Evolutionary conservation across 1,140 invertebrate genomes (phyloP).

Genomic region (Triops longicaudatus): DNA sequence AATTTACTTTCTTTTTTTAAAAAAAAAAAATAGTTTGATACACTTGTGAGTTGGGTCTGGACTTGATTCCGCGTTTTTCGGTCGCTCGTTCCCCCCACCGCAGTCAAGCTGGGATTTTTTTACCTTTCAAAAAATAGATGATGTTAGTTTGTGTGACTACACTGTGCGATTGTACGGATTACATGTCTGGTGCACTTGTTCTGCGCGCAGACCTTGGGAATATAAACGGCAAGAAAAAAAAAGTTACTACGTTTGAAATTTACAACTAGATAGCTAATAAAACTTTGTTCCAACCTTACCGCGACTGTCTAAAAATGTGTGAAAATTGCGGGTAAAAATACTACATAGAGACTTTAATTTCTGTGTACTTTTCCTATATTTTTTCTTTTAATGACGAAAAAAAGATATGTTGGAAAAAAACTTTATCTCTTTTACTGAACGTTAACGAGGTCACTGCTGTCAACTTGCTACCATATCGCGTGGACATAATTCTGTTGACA

Average conservation of each 20-base stretch:
- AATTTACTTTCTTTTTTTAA: too few species aligned
- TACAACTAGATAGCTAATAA: too few species aligned
- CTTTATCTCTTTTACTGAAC: neutral
- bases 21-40: too few species aligned
- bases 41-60: neutral
- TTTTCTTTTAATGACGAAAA: too few species aligned
- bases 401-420: too few species aligned
- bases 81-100: neutral
- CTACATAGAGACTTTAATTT: too few species aligned
- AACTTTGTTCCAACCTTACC: too few species aligned
- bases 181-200: neutral
- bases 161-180: neutral
- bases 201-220: neutral
- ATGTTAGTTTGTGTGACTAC: neutral
- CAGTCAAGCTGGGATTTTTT: neutral
- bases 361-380: too few species aligned
- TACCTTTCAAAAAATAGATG: neutral
- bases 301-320: too few species aligned
- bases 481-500: conserved; percentile 12
- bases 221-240: too few species aligned
- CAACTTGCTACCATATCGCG: neutral
- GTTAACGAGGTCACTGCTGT: conserved; percentile 1
- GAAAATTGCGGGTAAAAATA: too few species aligned
- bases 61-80: neutral
- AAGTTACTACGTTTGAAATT: too few species aligned